Percentiles rank a stretch among this genome's conserved stretches.
phyloP scores from a whole-genome alignment of 2,797 vertebrate species.

The Onychomys leucogaster region DNA sequence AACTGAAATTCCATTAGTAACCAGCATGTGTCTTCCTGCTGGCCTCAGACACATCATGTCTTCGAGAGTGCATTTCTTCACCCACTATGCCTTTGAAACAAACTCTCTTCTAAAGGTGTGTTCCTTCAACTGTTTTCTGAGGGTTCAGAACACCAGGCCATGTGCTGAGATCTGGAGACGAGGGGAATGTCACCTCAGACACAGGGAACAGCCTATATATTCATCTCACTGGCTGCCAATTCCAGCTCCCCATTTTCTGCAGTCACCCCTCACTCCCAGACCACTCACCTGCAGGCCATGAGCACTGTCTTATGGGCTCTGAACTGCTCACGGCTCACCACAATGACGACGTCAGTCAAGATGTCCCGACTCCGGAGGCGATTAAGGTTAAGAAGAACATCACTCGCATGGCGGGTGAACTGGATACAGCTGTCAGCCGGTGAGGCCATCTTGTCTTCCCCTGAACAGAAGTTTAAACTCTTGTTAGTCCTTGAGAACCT shows the following conservation, averaged over 20 bases:
- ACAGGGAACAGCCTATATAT: neutral
- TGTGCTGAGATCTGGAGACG: neutral
- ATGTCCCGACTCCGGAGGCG: constrained; percentile 97
- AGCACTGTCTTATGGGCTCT: constrained; percentile 99
- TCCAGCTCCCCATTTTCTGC: fast-evolving
- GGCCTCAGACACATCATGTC: neutral
- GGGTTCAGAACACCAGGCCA: neutral
- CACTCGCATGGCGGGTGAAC: constrained; percentile 98
- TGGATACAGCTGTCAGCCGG: constrained; percentile 99
- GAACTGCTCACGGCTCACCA: constrained; percentile 98
- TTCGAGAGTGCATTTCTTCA: neutral
- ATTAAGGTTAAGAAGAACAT: constrained; percentile 98
- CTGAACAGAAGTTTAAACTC: constrained; percentile 64
- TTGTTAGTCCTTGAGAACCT: neutral
- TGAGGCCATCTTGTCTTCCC: constrained; percentile 95
- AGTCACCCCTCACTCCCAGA: neutral
- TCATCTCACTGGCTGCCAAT: neutral
- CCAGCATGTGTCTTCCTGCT: neutral
- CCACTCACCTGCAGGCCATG: constrained; percentile 99
- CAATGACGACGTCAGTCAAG: constrained; percentile 97
- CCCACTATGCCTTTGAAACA: neutral
- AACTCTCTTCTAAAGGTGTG: neutral
- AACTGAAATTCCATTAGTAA: neutral
- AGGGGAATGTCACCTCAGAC: neutral
- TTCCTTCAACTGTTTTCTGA: neutral